Evolutionary conservation across 2,113 vertebrate species (phyloP).

Genomic region (Oncorhynchus keta): DNA sequence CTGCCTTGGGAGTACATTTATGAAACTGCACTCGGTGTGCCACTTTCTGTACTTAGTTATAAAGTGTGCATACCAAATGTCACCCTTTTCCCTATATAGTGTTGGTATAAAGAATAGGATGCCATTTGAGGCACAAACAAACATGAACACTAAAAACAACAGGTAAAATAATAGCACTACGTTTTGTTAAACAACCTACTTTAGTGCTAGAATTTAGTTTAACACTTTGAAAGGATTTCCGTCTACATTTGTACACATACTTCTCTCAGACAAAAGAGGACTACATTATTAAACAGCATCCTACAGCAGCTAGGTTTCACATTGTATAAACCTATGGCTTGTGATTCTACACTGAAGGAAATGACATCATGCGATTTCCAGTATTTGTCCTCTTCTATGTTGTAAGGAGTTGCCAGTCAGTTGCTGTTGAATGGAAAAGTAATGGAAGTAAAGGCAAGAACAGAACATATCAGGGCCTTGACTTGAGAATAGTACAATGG

Average conservation of each 20-base stretch:
- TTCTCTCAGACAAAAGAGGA: not conserved
- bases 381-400: not conserved
- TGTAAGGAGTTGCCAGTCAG: not conserved
- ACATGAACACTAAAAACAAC: not conserved
- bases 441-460: not conserved
- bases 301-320: conserved; percentile 1
- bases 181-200: not conserved
- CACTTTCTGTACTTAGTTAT: not conserved
- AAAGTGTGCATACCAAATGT: no score
- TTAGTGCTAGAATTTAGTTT: not conserved
- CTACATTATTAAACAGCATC: not conserved
- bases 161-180: not conserved
- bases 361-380: not conserved
- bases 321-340: not conserved
- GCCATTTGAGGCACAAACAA: not conserved
- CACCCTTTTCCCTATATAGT: no score
- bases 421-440: not conserved
- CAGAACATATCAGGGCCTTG: not conserved
- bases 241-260: not conserved
- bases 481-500: not conserved
- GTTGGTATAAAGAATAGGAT: no score
- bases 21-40: not conserved
- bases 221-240: conserved; percentile 1
- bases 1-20: not conserved
- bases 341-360: not conserved